phyloP scores from a whole-genome alignment of 1,140 invertebrate species.

The Cotesia typhae region DNA sequence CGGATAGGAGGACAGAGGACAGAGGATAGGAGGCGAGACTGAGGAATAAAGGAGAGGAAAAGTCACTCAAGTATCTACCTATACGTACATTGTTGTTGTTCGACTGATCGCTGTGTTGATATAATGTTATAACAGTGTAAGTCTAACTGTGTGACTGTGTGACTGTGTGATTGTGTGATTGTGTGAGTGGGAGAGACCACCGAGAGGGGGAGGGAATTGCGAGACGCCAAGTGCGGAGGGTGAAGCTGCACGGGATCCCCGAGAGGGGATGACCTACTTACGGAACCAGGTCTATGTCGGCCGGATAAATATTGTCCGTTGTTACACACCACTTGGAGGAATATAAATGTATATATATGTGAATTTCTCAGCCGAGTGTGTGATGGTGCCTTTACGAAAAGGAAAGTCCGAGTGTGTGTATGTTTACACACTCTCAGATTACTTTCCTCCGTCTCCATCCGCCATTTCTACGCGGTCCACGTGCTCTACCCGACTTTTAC shows the following conservation, averaged over 20 bases:
- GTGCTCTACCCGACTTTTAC: no score
- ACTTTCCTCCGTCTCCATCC: neutral
- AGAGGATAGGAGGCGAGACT: neutral
- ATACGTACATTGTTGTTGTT: no score
- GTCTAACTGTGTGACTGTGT: no score
- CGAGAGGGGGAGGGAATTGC: constrained; percentile 47
- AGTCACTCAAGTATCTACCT: neutral
- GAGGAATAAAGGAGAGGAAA: neutral
- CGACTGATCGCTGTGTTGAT: no score
- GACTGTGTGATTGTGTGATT: neutral
- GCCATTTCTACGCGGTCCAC: no score
- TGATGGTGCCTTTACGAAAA: neutral
- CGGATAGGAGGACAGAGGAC: constrained; percentile 67
- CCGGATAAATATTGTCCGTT: constrained; percentile 63
- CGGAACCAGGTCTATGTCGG: constrained; percentile 69
- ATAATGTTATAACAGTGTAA: no score
- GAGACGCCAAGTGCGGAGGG: constrained; percentile 55
- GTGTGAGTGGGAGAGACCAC: constrained; percentile 47
- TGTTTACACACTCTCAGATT: no score
- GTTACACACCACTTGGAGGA: constrained; percentile 13
- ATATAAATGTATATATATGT: constrained; percentile 15
- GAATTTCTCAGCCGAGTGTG: no score
- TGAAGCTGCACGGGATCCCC: constrained; percentile 53
- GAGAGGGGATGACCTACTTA: constrained; percentile 74
- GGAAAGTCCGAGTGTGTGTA: constrained; percentile 2